Conservation (phyloP, 2,888 invertebrate species). For the Andrena minutula region DNA sequence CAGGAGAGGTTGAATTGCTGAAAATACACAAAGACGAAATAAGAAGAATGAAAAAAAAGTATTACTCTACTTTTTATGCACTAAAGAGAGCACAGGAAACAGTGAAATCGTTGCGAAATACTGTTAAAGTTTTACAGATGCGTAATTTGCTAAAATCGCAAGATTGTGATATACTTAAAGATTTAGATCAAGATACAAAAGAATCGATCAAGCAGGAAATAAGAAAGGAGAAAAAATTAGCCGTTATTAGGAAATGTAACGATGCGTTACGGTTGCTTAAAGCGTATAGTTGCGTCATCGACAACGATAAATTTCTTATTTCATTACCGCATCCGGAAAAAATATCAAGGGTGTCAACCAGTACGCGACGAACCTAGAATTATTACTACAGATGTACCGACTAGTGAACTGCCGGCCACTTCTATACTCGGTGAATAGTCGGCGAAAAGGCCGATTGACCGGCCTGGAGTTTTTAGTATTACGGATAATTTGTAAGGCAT, state of each 20-base stretch:
- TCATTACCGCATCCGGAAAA: background rate
- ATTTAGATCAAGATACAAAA: background rate
- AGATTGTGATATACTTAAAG: background rate
- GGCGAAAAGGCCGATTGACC: too few relatives aligned
- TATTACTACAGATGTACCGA: too few relatives aligned
- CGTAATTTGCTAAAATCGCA: background rate
- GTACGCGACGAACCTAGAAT: background rate
- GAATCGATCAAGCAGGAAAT: too few relatives aligned
- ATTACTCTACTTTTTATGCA: background rate
- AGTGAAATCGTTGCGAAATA: background rate
- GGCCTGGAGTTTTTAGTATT: too few relatives aligned
- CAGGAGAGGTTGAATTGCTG: background rate
- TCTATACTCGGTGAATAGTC: too few relatives aligned
- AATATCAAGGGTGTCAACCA: background rate
- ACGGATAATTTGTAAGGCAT: too few relatives aligned
- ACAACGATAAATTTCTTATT: background rate
- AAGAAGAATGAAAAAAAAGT: background rate
- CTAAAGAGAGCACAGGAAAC: conserved; percentile 4
- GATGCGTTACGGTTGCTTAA: background rate
- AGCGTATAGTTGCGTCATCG: background rate
- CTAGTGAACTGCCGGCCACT: too few relatives aligned
- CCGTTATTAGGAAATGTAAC: background rate
- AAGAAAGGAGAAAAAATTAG: too few relatives aligned
- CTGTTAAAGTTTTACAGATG: background rate
- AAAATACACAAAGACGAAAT: background rate